These are phyloP conservation scores for Actinia tenebrosa DNA, from an alignment of 64 coral and sea anemone species.

Conservation along the genomic window DNA sequence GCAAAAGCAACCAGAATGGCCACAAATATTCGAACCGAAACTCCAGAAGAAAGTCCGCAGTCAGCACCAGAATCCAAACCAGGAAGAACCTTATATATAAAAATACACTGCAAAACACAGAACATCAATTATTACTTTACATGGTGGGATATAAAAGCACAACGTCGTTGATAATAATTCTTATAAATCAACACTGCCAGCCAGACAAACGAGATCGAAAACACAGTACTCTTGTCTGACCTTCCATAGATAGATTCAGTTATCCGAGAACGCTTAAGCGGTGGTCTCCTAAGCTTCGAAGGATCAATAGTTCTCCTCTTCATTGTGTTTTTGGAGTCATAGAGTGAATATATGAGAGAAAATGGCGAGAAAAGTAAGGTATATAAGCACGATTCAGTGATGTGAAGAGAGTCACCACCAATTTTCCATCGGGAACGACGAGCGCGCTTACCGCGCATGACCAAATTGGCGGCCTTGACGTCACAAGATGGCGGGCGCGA, in stretches of 20 bases:
- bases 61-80: constrained; percentile 97
- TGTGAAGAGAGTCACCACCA: constrained; percentile 55
- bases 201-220: neutral
- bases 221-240: constrained; percentile 56
- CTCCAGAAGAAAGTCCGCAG: constrained; percentile 97
- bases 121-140: constrained; percentile 46
- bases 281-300: constrained; percentile 87
- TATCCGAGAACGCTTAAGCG: constrained; percentile 95
- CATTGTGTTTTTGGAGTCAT: constrained; percentile 69
- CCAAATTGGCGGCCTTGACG: constrained; percentile 54
- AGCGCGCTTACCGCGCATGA: constrained; percentile 67
- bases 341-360: constrained; percentile 37
- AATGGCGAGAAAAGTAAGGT: constrained; percentile 20
- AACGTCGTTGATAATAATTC: neutral
- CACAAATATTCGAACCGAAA: constrained; percentile 99
- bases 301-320: constrained; percentile 98
- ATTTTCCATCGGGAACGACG: constrained; percentile 62
- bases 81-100: constrained; percentile 96
- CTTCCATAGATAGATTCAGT: constrained; percentile 99
- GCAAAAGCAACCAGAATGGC: constrained; percentile 96
- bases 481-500: constrained; percentile 70
- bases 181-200: constrained; percentile 16
- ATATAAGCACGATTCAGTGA: constrained; percentile 34
- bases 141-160: constrained; percentile 1
- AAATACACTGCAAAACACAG: constrained; percentile 82